A percentile compares a stretch with the other conserved stretches of the same genome.
These are phyloP conservation scores for Laticauda laticaudata DNA, from an alignment of 2,113 vertebrate genomes.

Conservation along the genomic window DNA sequence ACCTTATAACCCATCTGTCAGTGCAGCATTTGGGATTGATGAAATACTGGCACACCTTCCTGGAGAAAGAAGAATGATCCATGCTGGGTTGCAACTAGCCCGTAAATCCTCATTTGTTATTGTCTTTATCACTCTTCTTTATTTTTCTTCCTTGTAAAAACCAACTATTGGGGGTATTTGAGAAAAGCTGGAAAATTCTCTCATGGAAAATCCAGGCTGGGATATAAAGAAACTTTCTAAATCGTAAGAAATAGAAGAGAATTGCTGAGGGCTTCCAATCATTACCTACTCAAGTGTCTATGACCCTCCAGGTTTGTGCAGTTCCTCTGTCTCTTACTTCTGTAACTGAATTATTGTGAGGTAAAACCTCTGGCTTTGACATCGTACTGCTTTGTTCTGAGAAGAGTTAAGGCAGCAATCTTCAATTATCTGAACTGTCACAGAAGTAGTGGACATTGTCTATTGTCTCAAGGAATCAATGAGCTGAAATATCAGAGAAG, in stretches of 20 bases:
- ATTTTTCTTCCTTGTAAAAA: constrained; percentile 27
- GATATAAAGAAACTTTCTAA: neutral
- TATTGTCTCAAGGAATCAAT: neutral
- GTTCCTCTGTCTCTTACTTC: neutral
- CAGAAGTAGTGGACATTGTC: neutral
- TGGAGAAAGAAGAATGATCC: constrained; percentile 44
- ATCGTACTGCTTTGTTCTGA: neutral
- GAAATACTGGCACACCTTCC: constrained; percentile 38
- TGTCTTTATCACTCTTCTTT: constrained; percentile 42
- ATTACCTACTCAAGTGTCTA: neutral
- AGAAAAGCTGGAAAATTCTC: constrained; percentile 5
- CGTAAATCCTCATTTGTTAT: constrained; percentile 36
- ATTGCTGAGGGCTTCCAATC: neutral
- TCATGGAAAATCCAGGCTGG: neutral
- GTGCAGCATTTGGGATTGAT: constrained; percentile 25
- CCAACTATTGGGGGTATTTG: constrained; percentile 27
- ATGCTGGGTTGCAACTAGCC: constrained; percentile 42
- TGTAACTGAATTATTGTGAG: neutral
- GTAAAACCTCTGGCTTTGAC: neutral
- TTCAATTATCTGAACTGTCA: neutral
- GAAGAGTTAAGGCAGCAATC: neutral
- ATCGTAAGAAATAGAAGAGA: neutral
- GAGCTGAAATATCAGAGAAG: neutral
- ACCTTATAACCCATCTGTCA: constrained; percentile 21
- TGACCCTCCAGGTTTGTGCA: neutral